Evolutionary conservation across 2,888 invertebrate genomes (phyloP).

Genomic region (Dugesia japonica): DNA sequence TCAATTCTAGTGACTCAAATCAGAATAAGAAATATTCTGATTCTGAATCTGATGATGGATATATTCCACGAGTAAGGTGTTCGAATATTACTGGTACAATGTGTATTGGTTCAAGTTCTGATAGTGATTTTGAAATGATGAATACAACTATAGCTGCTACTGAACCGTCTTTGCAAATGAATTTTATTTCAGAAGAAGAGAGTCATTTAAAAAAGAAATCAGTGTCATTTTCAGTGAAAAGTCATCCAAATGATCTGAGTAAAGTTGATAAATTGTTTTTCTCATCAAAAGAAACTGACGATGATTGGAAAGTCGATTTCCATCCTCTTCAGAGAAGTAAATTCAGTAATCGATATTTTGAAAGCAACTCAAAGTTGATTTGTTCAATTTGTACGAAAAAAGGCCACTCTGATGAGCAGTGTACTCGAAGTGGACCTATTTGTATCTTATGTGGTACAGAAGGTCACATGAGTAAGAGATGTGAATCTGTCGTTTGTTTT

Average conservation of each 20-base stretch:
- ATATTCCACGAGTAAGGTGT: too few relatives aligned
- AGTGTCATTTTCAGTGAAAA: too few relatives aligned
- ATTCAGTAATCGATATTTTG: neutral
- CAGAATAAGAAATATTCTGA: neutral
- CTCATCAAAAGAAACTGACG: neutral
- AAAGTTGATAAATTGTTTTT: neutral
- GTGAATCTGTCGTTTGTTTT: neutral
- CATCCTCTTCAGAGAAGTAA: neutral
- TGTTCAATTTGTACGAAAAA: neutral
- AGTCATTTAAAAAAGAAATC: too few relatives aligned
- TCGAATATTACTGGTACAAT: too few relatives aligned
- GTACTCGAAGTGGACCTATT: neutral
- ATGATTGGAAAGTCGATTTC: neutral
- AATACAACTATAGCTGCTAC: too few relatives aligned
- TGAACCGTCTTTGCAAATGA: too few relatives aligned
- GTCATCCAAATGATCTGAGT: too few relatives aligned
- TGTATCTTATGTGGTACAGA: constrained; percentile 24
- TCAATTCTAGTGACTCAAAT: neutral
- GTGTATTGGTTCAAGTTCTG: too few relatives aligned
- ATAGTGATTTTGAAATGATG: too few relatives aligned
- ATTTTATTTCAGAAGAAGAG: too few relatives aligned
- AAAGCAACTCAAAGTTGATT: neutral
- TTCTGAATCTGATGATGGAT: too few relatives aligned
- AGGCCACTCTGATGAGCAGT: neutral
- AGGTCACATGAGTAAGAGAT: neutral